phyloP scores from a whole-genome alignment of 2,888 invertebrate species.

The Hirtodrosophila alboralis region DNA sequence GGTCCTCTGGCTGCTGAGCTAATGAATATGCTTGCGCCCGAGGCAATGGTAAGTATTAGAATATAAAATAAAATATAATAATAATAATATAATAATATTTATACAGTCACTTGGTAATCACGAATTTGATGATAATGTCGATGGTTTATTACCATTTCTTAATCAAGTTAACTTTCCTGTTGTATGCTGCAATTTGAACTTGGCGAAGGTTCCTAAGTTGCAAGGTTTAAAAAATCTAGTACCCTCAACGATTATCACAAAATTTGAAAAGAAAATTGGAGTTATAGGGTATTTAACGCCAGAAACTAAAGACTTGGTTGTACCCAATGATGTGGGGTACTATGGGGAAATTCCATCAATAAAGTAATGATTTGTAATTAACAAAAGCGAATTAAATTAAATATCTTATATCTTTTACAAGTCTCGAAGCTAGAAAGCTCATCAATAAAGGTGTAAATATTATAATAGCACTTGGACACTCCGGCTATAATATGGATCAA shows the following conservation, averaged over 20 bases:
- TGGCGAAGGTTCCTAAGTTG: background rate
- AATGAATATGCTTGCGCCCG: conserved; percentile 89
- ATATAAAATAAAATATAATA: background rate
- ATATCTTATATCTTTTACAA: background rate
- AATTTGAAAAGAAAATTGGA: conserved; percentile 88
- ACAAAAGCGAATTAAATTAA: background rate
- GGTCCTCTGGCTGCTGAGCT: conserved; percentile 91
- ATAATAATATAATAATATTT: background rate
- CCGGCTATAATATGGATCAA: conserved; percentile 90
- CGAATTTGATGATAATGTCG: conserved; percentile 5
- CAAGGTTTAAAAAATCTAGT: conserved; percentile 85
- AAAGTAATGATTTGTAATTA: conserved; percentile 61
- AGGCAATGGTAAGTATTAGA: conserved; percentile 89
- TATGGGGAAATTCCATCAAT: conserved; percentile 88
- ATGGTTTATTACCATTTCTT: conserved; percentile 4
- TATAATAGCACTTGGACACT: conserved; percentile 93
- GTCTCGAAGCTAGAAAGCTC: conserved; percentile 86
- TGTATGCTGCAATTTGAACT: conserved; percentile 89
- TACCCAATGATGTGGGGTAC: conserved; percentile 85
- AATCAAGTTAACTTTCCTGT: conserved; percentile 15
- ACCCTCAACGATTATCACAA: conserved; percentile 87
- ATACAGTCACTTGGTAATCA: background rate
- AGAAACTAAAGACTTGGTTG: conserved; percentile 87
- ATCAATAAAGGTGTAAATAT: conserved; percentile 88
- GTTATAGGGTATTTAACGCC: conserved; percentile 92